A percentile compares a stretch with the other conserved stretches of the same genome.
These are phyloP conservation scores for Oophaga sylvatica DNA, from an alignment of 2,797 vertebrate species.

Conservation along the genomic window DNA sequence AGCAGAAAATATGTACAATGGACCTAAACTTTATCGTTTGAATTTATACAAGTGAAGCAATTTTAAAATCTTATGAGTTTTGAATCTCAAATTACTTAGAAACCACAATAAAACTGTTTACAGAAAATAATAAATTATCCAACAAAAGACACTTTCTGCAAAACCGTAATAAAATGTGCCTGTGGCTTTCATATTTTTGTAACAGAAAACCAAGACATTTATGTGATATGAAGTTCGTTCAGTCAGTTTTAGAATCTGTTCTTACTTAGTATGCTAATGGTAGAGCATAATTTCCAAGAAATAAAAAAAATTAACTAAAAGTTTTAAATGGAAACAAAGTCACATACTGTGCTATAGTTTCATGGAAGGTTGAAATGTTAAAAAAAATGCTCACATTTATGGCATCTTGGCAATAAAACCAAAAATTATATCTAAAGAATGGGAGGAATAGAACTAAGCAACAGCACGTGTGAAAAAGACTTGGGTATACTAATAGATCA, in stretches of 20 bases:
- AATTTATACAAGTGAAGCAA: conserved; percentile 3
- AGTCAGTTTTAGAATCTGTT: not conserved
- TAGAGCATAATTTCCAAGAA: not conserved
- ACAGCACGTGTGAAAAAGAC: too few species aligned
- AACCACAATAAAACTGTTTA: conserved; percentile 1
- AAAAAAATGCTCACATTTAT: too few species aligned
- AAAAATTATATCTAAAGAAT: too few species aligned
- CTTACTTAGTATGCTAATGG: not conserved
- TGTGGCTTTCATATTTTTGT: conserved; percentile 11
- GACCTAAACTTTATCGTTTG: not conserved
- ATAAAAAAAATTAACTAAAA: not conserved
- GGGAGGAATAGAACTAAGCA: too few species aligned
- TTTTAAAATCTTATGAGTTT: conserved; percentile 8
- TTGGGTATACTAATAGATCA: too few species aligned
- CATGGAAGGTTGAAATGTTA: too few species aligned
- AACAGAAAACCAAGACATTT: conserved; percentile 17
- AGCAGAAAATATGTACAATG: not conserved
- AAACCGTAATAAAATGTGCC: conserved; percentile 12
- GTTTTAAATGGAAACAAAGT: not conserved
- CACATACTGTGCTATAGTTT: not conserved
- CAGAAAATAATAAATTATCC: not conserved
- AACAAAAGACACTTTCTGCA: not conserved
- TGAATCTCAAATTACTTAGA: conserved; percentile 9
- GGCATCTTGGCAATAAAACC: too few species aligned
- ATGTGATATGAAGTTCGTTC: not conserved